phyloP scores from a whole-genome alignment of 2,113 vertebrate species.

The Cathartes aura region DNA sequence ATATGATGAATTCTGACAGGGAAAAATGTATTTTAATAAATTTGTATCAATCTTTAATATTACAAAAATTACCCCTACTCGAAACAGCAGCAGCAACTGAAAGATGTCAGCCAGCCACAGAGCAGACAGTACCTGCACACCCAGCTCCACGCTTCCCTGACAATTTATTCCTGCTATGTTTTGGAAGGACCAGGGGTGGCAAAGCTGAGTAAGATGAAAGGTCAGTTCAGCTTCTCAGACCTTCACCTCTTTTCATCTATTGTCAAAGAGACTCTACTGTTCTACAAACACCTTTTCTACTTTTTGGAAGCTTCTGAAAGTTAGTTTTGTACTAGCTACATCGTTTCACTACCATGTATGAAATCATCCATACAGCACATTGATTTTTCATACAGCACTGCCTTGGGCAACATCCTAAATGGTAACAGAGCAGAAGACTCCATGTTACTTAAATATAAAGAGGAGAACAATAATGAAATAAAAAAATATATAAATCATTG shows the following conservation, averaged over 20 bases:
- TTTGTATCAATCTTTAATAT: neutral
- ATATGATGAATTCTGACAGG: neutral
- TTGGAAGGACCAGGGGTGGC: neutral
- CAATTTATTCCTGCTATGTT: neutral
- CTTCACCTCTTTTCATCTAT: neutral
- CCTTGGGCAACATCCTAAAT: neutral
- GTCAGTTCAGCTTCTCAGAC: neutral
- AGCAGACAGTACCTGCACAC: neutral
- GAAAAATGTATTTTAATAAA: neutral
- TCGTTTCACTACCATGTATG: neutral
- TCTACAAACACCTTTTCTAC: neutral
- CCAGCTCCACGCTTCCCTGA: neutral
- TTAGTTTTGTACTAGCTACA: neutral
- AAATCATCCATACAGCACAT: neutral
- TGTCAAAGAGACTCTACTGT: neutral
- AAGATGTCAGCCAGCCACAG: neutral
- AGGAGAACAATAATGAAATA: neutral
- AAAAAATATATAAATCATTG: neutral
- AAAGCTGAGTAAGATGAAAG: neutral
- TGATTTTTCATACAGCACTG: neutral
- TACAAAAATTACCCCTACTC: neutral
- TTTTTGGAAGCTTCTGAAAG: neutral
- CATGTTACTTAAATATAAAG: constrained; percentile 4
- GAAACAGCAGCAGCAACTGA: neutral
- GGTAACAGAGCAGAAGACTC: neutral